Evolutionary conservation across 2,888 invertebrate genomes (phyloP), one percentile per base, ranked within the genome.

Genomic region (Thymelicus acteon): DNA sequence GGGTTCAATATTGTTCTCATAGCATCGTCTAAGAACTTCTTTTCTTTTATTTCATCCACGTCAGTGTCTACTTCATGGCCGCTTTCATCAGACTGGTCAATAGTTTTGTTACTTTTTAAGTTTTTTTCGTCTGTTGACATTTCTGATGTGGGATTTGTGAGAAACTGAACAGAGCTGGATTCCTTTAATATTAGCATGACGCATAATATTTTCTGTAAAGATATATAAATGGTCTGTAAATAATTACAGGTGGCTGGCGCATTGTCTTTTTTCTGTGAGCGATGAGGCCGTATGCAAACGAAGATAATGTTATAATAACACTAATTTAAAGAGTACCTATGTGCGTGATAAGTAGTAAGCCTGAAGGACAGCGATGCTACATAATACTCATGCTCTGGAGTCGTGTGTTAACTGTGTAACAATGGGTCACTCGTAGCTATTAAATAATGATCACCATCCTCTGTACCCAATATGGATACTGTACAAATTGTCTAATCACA

Each of bases 371-470:
- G 52, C 44, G 15, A 12, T 31, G 44, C n/a, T 57, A 54, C 67
- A 72, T 72, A 65, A 7, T 67, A 3, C 3, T 3, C 3, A 63
- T 78, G 74, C 75, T 75, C 72, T 72, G 2, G 19, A 72, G 77
- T 81, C 78, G 75, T 77, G 79, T 81, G 82, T 82, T 79, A 82
- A 86, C 80, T 81, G 81, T 84, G 79, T 77, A 85, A 87, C 86
- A 89, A 87, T 88, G 78, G 80, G 74, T 77, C 76, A 75, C 75
- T 73, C 76, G 77, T 67, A 64, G 74, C 85, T 82, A 85, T 88
- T 86, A 86, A 83, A 86, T 90, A 88, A 90, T 89, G 85, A 84
- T 78, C 75, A 77, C 86, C 86, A 85, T 91, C 90, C 89, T 88
- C 49, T 48, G 67, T 19, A 39, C 37, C 54, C 19, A 31, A 65